A percentile compares a stretch with the other conserved stretches of the same genome.
Conservation (phyloP, 2,113 vertebrate genomes). For the Indri indri region DNA sequence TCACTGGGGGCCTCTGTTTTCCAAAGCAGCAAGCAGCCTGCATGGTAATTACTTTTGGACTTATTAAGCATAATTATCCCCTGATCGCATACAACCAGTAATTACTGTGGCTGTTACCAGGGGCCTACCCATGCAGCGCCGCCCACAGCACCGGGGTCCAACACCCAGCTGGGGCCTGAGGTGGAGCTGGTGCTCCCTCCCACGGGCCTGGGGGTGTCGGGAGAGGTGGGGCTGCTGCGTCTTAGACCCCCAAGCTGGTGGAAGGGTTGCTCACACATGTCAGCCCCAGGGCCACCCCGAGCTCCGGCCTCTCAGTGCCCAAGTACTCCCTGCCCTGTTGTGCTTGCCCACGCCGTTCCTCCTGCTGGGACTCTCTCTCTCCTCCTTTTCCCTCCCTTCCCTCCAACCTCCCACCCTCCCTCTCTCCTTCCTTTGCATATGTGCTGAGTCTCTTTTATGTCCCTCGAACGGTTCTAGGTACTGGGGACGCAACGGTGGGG, state of each 20-base stretch:
- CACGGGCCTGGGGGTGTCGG: rapidly evolving
- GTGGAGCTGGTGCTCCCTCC: not conserved
- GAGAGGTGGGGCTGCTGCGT: not conserved
- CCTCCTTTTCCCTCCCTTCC: not conserved
- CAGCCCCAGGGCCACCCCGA: not conserved
- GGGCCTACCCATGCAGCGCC: conserved; percentile 41
- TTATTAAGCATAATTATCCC: conserved; percentile 81
- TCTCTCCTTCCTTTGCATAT: not conserved
- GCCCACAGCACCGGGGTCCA: conserved; percentile 29
- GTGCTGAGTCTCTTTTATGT: not conserved
- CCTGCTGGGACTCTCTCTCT: not conserved
- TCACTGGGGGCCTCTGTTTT: conserved; percentile 73
- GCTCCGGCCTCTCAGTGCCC: not conserved
- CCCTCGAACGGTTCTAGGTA: not conserved
- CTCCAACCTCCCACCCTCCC: not conserved
- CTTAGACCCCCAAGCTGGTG: not conserved
- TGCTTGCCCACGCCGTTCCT: rapidly evolving
- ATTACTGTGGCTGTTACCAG: conserved; percentile 71
- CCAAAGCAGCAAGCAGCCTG: conserved; percentile 75
- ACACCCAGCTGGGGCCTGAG: conserved; percentile 32
- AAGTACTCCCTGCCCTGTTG: rapidly evolving
- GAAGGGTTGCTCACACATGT: not conserved
- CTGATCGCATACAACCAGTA: conserved; percentile 75
- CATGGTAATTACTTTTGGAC: conserved; percentile 80
- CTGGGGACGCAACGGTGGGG: not conserved